Percentiles rank a stretch among this genome's conserved stretches.
Conservation (phyloP, 2,797 vertebrate species). For the Syngnathus rostellatus region DNA sequence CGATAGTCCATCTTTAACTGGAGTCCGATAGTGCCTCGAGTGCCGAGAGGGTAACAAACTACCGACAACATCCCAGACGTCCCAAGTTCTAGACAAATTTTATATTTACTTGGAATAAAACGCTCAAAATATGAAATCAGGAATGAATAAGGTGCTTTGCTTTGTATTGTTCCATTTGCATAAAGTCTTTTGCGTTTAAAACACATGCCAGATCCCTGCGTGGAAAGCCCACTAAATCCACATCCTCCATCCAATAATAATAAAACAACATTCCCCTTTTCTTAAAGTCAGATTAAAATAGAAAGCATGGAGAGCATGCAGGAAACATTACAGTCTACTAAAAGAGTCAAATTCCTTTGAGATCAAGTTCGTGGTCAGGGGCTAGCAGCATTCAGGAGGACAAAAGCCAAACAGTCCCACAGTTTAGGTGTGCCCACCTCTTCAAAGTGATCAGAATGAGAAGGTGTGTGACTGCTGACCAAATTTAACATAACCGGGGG, state of each 20-base stretch:
- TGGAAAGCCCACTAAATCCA: neutral
- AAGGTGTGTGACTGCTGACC: no score
- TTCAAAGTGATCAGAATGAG: no score
- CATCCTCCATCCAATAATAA: neutral
- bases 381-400: neutral
- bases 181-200: neutral
- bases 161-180: neutral
- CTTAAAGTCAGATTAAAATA: conserved; percentile 41
- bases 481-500: no score
- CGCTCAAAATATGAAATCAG: neutral
- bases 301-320: conserved; percentile 43
- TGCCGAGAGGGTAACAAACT: neutral
- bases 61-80: neutral
- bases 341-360: conserved; percentile 3
- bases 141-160: neutral
- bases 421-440: no score
- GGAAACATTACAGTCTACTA: conserved; percentile 28
- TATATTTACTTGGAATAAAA: neutral
- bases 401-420: no score
- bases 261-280: neutral
- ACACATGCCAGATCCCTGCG: neutral
- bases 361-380: neutral
- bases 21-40: neutral
- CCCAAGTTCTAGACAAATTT: neutral
- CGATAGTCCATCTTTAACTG: conserved; percentile 5